Evolutionary conservation across 2,888 invertebrate genomes (phyloP).

Genomic region (Drosophila demipolita): DNA sequence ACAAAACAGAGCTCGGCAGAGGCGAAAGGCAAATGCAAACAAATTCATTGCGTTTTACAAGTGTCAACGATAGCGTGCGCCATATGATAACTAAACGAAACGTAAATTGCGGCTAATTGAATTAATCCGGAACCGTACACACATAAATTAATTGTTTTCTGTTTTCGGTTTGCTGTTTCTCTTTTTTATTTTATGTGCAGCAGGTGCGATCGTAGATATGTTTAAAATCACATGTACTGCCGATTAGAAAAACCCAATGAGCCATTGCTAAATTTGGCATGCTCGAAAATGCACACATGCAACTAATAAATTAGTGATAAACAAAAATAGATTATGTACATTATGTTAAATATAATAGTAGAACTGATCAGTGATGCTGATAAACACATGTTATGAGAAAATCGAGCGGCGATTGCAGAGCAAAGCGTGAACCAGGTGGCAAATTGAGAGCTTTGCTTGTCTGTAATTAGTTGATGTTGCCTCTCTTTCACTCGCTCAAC

Average conservation of each 20-base stretch:
- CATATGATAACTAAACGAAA: slow-evolving; percentile 75
- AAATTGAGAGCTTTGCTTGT: slow-evolving; percentile 24
- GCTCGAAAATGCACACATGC: background rate
- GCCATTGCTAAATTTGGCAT: background rate
- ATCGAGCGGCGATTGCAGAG: slow-evolving; percentile 8
- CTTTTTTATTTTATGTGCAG: background rate
- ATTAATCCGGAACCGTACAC: slow-evolving; percentile 53
- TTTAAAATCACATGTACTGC: slow-evolving; percentile 63
- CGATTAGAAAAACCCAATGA: background rate
- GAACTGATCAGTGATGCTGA: slow-evolving; percentile 13
- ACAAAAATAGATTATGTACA: background rate
- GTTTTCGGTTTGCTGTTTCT: background rate
- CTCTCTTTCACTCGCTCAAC: slow-evolving; percentile 22
- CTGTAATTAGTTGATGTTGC: slow-evolving; percentile 33
- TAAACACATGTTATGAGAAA: slow-evolving; percentile 64
- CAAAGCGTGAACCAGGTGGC: slow-evolving; percentile 10
- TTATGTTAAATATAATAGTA: background rate
- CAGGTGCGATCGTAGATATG: slow-evolving; percentile 37
- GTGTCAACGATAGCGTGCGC: slow-evolving; percentile 69
- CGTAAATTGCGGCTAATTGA: slow-evolving; percentile 76
- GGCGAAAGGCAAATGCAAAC: slow-evolving; percentile 50
- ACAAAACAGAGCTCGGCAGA: background rate
- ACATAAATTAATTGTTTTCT: slow-evolving; percentile 7
- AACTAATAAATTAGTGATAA: background rate
- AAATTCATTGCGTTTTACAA: slow-evolving; percentile 78